A percentile compares a stretch with the other conserved stretches of the same genome.
These are phyloP conservation scores for Garra rufa DNA, from an alignment of 2,113 vertebrate species.

Conservation along the genomic window DNA sequence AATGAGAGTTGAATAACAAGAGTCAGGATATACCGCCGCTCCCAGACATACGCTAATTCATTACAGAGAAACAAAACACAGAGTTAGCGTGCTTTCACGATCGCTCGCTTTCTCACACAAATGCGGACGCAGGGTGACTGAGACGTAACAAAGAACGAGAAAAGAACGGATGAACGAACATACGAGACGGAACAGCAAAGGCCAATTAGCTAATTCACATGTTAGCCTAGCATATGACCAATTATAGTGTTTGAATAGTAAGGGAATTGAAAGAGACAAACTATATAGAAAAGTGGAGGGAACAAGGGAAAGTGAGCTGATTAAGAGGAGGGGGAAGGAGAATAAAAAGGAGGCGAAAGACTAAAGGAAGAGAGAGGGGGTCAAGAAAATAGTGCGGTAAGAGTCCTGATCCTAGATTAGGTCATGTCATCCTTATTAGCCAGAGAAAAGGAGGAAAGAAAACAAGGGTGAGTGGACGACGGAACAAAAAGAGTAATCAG, in stretches of 20 bases:
- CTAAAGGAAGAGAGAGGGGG: constrained; percentile 17
- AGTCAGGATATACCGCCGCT: constrained; percentile 50
- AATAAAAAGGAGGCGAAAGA: not conserved
- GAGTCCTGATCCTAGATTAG: constrained; percentile 60
- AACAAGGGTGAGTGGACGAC: constrained; percentile 32
- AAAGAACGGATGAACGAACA: constrained; percentile 37
- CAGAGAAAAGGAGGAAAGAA: constrained; percentile 46
- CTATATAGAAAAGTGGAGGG: not conserved
- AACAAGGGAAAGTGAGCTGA: constrained; percentile 20
- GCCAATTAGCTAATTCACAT: constrained; percentile 33
- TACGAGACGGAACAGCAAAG: constrained; percentile 28
- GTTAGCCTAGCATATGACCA: constrained; percentile 31
- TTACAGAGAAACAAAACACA: constrained; percentile 59
- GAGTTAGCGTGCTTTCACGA: constrained; percentile 43
- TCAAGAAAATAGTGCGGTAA: constrained; percentile 15
- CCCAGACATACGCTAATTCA: constrained; percentile 46
- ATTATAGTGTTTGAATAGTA: constrained; percentile 27
- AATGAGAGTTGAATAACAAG: constrained; percentile 62
- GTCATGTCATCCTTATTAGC: constrained; percentile 53
- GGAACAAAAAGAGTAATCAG: constrained; percentile 44
- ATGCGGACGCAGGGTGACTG: not conserved
- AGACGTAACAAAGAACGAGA: constrained; percentile 39
- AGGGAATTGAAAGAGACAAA: constrained; percentile 31
- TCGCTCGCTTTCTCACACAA: constrained; percentile 19
- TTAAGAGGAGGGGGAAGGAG: constrained; percentile 21